Conservation (phyloP, 1,140 invertebrate genomes). For the Drosophila bocqueti region DNA sequence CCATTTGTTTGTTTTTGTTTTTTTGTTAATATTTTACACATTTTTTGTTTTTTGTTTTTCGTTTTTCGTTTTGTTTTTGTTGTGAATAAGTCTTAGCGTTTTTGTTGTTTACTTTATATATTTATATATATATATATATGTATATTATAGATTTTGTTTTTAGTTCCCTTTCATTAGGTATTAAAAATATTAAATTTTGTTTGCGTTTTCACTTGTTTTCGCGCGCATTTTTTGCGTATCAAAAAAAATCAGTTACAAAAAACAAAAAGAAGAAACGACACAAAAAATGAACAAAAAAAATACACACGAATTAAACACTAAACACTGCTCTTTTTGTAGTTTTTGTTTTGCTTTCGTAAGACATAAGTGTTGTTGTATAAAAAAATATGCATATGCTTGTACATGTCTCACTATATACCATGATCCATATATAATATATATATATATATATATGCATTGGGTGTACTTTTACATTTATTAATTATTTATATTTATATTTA, state of each 20-base stretch:
- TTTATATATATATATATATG: conserved; percentile 38
- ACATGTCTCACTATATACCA: conserved; percentile 42
- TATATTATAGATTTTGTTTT: conserved; percentile 47
- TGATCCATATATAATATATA: conserved; percentile 25
- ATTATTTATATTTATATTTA: conserved; percentile 1
- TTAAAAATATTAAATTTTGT: conserved; percentile 78
- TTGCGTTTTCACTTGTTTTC: conserved; percentile 17
- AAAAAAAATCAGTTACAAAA: conserved; percentile 69
- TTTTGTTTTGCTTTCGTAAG: conserved; percentile 26
- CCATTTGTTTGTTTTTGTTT: conserved; percentile 45
- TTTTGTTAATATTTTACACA: conserved; percentile 75
- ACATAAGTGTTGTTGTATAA: conserved; percentile 69
- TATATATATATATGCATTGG: conserved; percentile 29
- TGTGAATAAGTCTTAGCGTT: conserved; percentile 81
- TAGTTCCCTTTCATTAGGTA: conserved; percentile 62
- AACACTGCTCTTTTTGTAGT: conserved; percentile 29
- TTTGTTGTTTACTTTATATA: conserved; percentile 60
- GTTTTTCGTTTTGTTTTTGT: conserved; percentile 37
- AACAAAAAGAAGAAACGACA: conserved; percentile 20
- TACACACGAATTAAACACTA: conserved; percentile 65
- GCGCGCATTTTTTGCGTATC: conserved; percentile 38
- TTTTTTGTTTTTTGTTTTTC: conserved; percentile 5
- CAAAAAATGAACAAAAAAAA: conserved; percentile 22
- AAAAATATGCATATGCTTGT: conserved; percentile 70
- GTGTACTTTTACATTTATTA: conserved; percentile 10